phyloP scores from a whole-genome alignment of 2,797 vertebrate genomes.

The Hephaestus fuliginosus region DNA sequence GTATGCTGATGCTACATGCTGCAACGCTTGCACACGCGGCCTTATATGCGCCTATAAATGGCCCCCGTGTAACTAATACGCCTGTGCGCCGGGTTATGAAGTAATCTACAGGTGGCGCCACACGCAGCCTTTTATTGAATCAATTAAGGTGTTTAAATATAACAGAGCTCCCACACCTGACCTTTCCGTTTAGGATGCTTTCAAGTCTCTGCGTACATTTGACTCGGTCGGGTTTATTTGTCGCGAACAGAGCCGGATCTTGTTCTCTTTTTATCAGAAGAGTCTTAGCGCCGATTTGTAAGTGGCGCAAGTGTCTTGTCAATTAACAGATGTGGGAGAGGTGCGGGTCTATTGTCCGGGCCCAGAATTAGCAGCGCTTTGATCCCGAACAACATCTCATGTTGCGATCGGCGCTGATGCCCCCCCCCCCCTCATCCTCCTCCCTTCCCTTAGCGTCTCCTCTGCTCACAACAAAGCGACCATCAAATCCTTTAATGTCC shows the following conservation, averaged over 20 bases:
- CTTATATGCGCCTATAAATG: constrained; percentile 77
- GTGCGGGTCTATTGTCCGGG: constrained; percentile 27
- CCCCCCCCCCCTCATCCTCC: too few species aligned
- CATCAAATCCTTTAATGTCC: constrained; percentile 78
- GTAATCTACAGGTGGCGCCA: constrained; percentile 85
- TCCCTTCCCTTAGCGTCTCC: too few species aligned
- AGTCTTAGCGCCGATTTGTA: constrained; percentile 30
- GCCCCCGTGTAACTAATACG: constrained; percentile 74
- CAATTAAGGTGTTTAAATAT: constrained; percentile 81
- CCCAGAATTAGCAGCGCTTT: constrained; percentile 59
- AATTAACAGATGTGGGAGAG: constrained; percentile 24
- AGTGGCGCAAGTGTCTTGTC: constrained; percentile 20
- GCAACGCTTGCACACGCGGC: constrained; percentile 57
- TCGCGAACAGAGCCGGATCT: background rate
- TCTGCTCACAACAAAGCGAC: constrained; percentile 55
- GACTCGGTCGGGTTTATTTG: background rate
- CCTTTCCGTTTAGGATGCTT: constrained; percentile 75
- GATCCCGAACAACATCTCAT: constrained; percentile 47
- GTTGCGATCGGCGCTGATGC: constrained; percentile 45
- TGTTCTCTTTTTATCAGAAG: constrained; percentile 30
- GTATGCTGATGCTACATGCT: constrained; percentile 69
- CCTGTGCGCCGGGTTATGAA: constrained; percentile 65
- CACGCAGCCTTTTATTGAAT: constrained; percentile 75
- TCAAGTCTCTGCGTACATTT: constrained; percentile 66
- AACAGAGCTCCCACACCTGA: constrained; percentile 65